Base-by-base conservation (phyloP, 2,888 invertebrate species). In the Pristionchus arcanus region DNA sequence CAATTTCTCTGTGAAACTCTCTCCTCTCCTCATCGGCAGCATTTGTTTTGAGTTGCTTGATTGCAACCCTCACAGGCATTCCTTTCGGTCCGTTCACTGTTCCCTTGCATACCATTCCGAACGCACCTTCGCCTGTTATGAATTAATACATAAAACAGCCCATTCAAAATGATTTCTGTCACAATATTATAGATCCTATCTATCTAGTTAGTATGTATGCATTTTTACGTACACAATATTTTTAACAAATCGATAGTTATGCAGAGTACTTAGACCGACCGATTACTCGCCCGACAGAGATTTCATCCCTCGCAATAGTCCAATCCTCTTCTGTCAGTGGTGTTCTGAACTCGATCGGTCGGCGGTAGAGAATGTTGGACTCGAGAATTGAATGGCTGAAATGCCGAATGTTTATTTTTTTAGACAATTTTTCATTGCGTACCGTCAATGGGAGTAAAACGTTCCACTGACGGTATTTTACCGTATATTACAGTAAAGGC, bases 51-150 rank as follows among this genome's bases (percentile, higher is more conserved):
- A 97, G 95, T 95, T 97, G 97, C 94, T 97, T 97, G 16, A 97
- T 97, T 13, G 97, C 97, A 0, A 97, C 97, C 0, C 96, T 94
- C 94, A 96, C 94, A 93, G 96, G 96, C 95, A 96, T 96, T 0
- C 96, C 96, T 0, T 95, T 94, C 49, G 96, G 94, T 85, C 96
- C 96, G 90, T 96, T 96, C 11, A 97, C 96, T 0, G 96, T 96
- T 0, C 97, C 97, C 34, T 96, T 96, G 94, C 96, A 97, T 0
- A 97, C 97, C 81, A 96, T 96, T 0, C 97, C 97, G 95, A 97
- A 97, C 15, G 97, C 97, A 0, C 97, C 97, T 92, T 96, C 97
- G 1, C 97, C 97, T 92, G 97, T 96, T 94, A 96, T 95, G 0
- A 96, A 95, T 0, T 96, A 96, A 92, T n/a, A 31, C n/a, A 42